A percentile compares a stretch with the other conserved stretches of the same genome.
Evolutionary conservation across 2,113 vertebrate species (phyloP).

Genomic region (Guaruba guarouba): DNA sequence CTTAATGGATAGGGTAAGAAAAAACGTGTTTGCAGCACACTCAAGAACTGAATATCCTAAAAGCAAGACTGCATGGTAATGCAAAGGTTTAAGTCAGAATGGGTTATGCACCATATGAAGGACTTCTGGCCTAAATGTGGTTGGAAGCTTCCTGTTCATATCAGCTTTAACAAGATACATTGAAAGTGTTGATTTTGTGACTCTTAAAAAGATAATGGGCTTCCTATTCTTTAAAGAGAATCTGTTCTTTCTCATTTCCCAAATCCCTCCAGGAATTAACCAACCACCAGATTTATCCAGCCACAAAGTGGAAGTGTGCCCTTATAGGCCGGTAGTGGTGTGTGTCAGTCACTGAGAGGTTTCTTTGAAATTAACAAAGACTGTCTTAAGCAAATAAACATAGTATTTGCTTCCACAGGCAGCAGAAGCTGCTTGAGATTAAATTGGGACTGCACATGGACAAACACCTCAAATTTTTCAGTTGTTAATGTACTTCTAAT

Average conservation of each 20-base stretch:
- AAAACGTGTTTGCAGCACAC: not conserved
- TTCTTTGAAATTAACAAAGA: not conserved
- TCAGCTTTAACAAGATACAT: not conserved
- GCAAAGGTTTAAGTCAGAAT: not conserved
- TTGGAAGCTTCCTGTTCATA: not conserved
- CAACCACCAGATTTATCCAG: not conserved
- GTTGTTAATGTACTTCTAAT: not conserved
- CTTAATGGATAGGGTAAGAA: not conserved
- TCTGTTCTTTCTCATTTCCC: not conserved
- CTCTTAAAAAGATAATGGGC: not conserved
- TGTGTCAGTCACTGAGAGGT: not conserved
- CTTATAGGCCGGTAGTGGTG: not conserved
- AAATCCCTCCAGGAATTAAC: not conserved
- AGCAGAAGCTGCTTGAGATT: not conserved
- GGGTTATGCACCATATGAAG: not conserved
- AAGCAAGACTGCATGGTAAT: not conserved
- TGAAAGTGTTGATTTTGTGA: not conserved
- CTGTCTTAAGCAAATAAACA: not conserved
- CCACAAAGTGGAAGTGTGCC: not conserved
- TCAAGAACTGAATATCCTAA: not conserved
- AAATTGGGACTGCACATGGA: not conserved
- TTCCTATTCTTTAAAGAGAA: not conserved
- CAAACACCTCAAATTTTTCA: not conserved
- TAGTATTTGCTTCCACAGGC: not conserved
- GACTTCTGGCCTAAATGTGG: not conserved